Evolutionary conservation across 1,140 invertebrate genomes (phyloP).

Genomic region (Amphibalanus amphitrite): DNA sequence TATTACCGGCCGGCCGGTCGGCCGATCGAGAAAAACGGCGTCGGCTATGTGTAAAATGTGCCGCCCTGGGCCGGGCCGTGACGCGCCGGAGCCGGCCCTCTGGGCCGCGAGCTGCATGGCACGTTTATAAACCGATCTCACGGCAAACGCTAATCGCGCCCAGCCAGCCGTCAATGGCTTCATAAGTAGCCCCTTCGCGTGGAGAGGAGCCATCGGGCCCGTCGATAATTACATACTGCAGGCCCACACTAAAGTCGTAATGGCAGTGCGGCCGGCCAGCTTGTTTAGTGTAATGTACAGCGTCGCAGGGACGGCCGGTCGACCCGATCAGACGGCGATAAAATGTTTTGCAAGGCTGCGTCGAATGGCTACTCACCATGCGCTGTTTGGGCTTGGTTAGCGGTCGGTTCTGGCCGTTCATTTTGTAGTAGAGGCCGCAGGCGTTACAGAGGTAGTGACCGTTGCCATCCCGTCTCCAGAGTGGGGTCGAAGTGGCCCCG

Average conservation of each 20-base stretch:
- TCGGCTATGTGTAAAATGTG: neutral
- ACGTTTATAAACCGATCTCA: neutral
- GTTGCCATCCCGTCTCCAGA: constrained; percentile 73
- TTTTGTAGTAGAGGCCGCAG: constrained; percentile 64
- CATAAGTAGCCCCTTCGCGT: neutral
- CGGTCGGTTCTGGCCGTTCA: constrained; percentile 70
- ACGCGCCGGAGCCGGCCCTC: neutral
- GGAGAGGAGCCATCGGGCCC: neutral
- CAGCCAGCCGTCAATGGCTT: neutral
- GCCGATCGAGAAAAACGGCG: neutral
- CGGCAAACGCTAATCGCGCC: neutral
- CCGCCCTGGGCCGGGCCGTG: neutral
- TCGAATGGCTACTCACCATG: constrained; percentile 52
- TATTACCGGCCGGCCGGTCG: neutral
- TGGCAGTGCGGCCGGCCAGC: neutral
- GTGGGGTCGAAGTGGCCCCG: constrained; percentile 58
- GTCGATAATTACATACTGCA: neutral
- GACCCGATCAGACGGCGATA: neutral
- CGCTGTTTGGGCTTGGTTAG: constrained; percentile 38
- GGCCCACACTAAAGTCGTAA: neutral
- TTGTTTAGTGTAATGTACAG: neutral
- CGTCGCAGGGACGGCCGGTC: neutral
- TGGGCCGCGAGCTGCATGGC: neutral
- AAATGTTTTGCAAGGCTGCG: constrained; percentile 30
- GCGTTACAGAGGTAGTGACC: constrained; percentile 82